Base-by-base conservation (phyloP, 2,113 vertebrate species). In the Cygnus buccinator region DNA sequence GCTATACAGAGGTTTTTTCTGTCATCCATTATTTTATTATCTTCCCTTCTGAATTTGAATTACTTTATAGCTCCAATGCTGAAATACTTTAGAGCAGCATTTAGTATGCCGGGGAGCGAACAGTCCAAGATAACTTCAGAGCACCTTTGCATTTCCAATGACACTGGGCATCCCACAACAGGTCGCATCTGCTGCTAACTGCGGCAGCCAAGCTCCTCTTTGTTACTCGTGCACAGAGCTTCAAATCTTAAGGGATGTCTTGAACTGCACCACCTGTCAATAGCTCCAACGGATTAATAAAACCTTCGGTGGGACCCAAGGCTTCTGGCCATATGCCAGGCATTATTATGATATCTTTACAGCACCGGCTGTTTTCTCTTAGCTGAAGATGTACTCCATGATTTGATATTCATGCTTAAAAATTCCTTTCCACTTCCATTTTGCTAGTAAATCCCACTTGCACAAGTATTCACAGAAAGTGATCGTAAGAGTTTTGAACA, bases 21-120 rank as follows among this genome's bases (percentile, higher is more conserved):
- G 68, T 62, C 82, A 85, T 90, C 94, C 65, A 92, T 96, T 96
- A 95, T 94, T 96, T 96, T 94, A 96, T 97, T 89, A 93, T 94
- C 92, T 94, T 89, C 91, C 77, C 89, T 97, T 89, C 96, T 96
- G 94, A 94, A 96, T 96, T 87, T 85, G 94, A 94, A 94, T 92
- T 89, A 94, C 90, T 82, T 91, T 76, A 82, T 73, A 79, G 89
- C 74, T 87, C 74, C 41, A 50, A 79, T 87, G 78, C 66, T 85
- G 80, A 79, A 93, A 94, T 79, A 71, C 62, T 82, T 94, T 19
- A 66, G 74, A 91, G 84, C 84, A 55, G 71, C 46, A 52, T 80
- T 96, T 93, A 91, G 66, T 82, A 95, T 87, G 66, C 95, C 1
- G 12, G 76, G 92, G 57, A 94, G 88, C 1, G 1, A 95, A 63